A percentile compares a stretch with the other conserved stretches of the same genome.
Conservation (phyloP, 2,888 invertebrate species). For the Ochropleura plecta region DNA sequence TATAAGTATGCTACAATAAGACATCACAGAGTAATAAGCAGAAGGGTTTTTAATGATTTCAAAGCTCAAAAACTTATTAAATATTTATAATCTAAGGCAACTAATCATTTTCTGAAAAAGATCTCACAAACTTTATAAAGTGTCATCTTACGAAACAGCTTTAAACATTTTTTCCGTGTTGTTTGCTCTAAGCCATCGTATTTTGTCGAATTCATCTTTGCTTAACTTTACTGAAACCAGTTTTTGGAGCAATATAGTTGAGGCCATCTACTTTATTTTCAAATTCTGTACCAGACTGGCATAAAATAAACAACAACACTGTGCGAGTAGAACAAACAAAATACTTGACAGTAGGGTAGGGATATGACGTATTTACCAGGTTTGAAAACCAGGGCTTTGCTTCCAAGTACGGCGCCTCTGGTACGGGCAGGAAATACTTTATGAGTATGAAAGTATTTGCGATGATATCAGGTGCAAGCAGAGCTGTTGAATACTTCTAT, state of each 20-base stretch:
- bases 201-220: conserved; percentile 67
- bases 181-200: conserved; percentile 62
- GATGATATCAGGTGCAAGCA: no score
- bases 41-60: not conserved
- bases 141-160: conserved; percentile 47
- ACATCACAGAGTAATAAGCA: not conserved
- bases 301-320: not conserved
- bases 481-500: no score
- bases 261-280: conserved; percentile 48
- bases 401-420: no score
- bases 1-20: not conserved
- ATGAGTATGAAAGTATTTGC: no score
- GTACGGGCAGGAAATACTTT: no score
- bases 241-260: conserved; percentile 66
- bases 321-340: no score
- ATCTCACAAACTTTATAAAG: not conserved
- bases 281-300: not conserved
- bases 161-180: conserved; percentile 54
- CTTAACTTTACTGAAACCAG: conserved; percentile 66
- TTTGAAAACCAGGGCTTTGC: no score
- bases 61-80: not conserved
- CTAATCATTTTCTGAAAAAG: not conserved
- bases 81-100: not conserved
- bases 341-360: no score
- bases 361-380: no score